Evolutionary conservation across 2,888 invertebrate genomes (phyloP), one percentile per base, ranked within the genome.

Genomic region (Aelia acuminata): DNA sequence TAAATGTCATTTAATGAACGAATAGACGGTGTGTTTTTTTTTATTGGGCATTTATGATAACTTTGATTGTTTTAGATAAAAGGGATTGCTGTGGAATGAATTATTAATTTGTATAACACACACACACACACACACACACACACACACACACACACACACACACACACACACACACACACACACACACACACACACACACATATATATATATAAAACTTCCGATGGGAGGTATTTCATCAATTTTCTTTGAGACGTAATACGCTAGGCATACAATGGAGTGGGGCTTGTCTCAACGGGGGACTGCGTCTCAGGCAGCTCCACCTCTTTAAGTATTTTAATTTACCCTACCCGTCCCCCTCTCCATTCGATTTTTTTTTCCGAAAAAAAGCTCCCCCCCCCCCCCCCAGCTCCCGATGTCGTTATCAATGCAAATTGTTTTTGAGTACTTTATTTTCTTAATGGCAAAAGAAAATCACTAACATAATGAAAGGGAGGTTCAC

Each of bases 401-500:
- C 31, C 15, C 13, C 15, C 48, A n/a, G n/a, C n/a, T n/a, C n/a
- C 49, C 63, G 86, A 86, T 70, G 47, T 84, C 87, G 84, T 87
- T 87, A 87, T 87, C 87, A 87, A 87, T 87, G 87, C 87, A 87
- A 87, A 87, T 87, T 87, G 87, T 87, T 87, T 75, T 87, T 26
- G 80, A 87, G 87, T 39, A 80, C 87, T 84, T 87, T 75, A 87
- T 80, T 87, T 84, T 84, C 87, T 87, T 80, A 80, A 87, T 26
- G 57, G 80, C 70, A 80, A 80, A 84, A 87, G 75, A 86, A 86
- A 63, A 70, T 86, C 86, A 70, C 26, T 26, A 86, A 57, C 57
- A 86, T 86, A 86, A 86, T 86, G 53, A 86, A 63, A 53, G 86
- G 86, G 35, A 86, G 57, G 57, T 63, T 86, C 63, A 57, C 70